Evolutionary conservation across 2,888 invertebrate species (phyloP), one percentile per base, ranked within the genome.

Genomic region (Celastrina argiolus): DNA sequence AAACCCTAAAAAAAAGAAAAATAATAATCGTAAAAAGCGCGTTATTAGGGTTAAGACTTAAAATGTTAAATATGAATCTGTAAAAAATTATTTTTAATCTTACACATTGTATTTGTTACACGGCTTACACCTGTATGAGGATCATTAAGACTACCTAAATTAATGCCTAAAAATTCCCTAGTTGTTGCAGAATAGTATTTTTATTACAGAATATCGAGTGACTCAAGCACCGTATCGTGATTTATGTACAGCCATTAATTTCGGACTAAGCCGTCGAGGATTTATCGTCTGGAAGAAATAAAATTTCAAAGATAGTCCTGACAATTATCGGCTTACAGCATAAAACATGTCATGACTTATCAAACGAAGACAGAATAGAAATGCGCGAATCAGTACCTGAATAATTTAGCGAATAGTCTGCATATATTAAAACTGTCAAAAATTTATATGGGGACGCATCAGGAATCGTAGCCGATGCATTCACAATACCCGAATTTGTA

Each of bases 381-480:
- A 61, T 56, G 12, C 14, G 16, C 22, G 18, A 28, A 63, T 63
- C 45, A 64, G 28, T 45, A 42, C 66, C 59, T 59, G 68, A 66
- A 69, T 67, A 67, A 66, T 63, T 65, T 69, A 71, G 72, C 69
- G 68, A 68, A 70, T 67, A 70, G 70, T 73, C 74, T 65, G 67
- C 74, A 75, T 73, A 69, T 68, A 22, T 51, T 51, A 26, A 51
- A 51, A 51, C 22, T 51, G 51, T 51, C 67, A 65, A 70, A 78
- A 79, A 85, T 87, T 86, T 86, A 86, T 83, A 75, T 74, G 78
- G 73, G 74, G 77, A 80, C 82, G 81, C 81, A 81, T 79, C 75
- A 68, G 71, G 84, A 85, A 85, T 84, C 75, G 77, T 83, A 86
- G 81, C 78, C 70, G 72, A 81, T 88, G 87, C 85, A 85, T 84